Evolutionary conservation across 2,888 invertebrate species (phyloP).

Genomic region (Callinectes sapidus): DNA sequence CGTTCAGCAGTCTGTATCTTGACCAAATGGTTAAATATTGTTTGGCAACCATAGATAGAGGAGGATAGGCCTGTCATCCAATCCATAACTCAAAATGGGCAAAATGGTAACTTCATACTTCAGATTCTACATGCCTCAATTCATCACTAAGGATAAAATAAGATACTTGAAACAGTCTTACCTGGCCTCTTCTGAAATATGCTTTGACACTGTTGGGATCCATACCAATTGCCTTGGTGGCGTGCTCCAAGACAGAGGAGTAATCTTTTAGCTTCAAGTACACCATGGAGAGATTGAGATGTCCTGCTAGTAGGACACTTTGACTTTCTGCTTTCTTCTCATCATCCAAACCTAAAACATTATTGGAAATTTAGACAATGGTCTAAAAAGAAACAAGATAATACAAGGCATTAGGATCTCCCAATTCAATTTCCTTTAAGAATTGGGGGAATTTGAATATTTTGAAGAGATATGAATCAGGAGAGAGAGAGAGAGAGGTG

Average conservation of each 20-base stretch:
- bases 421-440: neutral
- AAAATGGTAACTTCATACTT: no score
- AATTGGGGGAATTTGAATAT: neutral
- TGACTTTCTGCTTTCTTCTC: slow-evolving; percentile 78
- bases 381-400: neutral
- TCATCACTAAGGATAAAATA: neutral
- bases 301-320: slow-evolving; percentile 82
- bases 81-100: no score
- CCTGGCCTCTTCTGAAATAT: slow-evolving; percentile 89
- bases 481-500: neutral
- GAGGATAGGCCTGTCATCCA: no score
- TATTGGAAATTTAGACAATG: slow-evolving; percentile 8
- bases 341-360: slow-evolving; percentile 76
- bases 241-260: slow-evolving; percentile 84
- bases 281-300: slow-evolving; percentile 89
- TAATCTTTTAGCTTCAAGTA: slow-evolving; percentile 85
- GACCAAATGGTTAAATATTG: no score
- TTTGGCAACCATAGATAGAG: no score
- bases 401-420: neutral
- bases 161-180: slow-evolving; percentile 73
- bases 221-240: slow-evolving; percentile 85
- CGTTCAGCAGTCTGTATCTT: no score
- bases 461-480: neutral
- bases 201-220: slow-evolving; percentile 91
- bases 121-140: no score